Percentiles rank a stretch among this genome's conserved stretches.
Conservation (phyloP, 2,797 vertebrate species). For the Melanotaenia maccullochi region DNA sequence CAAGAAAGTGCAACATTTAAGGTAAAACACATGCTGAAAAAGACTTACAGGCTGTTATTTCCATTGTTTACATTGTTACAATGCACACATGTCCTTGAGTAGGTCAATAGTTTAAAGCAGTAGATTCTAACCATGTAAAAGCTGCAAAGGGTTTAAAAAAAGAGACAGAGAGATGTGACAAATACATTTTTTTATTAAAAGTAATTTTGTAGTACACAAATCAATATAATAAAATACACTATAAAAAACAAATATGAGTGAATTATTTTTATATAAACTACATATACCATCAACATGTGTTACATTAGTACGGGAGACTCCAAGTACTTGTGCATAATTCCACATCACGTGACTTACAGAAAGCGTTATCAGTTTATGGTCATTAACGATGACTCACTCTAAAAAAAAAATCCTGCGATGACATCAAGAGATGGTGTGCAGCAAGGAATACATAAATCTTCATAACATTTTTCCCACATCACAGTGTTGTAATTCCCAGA, state of each 20-base stretch:
- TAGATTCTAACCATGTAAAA: background rate
- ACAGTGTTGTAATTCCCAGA: background rate
- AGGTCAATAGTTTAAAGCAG: background rate
- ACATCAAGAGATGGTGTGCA: background rate
- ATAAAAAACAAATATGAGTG: background rate
- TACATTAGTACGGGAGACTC: constrained; percentile 16
- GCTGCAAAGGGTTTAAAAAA: background rate
- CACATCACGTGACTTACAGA: background rate
- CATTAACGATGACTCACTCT: background rate
- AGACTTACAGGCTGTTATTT: too few species aligned
- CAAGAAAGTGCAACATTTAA: too few species aligned
- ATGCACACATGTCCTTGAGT: background rate
- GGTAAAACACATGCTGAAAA: too few species aligned
- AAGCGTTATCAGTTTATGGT: background rate
- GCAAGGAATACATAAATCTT: background rate
- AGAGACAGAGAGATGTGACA: background rate
- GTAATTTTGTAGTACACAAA: background rate
- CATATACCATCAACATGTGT: constrained; percentile 1
- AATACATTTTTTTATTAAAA: background rate
- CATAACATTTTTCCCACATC: background rate
- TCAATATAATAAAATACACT: background rate
- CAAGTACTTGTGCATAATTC: background rate
- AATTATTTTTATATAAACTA: background rate
- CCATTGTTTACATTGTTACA: too few species aligned
- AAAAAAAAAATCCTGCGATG: background rate